A percentile compares a stretch with the other conserved stretches of the same genome.
phyloP scores from a whole-genome alignment of 2,888 invertebrate genomes.

The Aphidius colemani region DNA sequence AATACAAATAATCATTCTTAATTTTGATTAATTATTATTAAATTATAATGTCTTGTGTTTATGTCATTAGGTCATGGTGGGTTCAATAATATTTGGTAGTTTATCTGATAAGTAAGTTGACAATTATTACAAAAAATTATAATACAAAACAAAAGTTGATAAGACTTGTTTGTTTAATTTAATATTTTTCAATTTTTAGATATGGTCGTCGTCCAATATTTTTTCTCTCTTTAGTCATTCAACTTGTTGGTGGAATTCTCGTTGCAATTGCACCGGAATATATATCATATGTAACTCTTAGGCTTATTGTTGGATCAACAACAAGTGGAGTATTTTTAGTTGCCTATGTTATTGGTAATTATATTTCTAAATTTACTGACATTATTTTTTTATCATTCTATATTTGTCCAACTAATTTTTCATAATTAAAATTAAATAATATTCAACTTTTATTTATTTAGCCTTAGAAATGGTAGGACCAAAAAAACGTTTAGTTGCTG shows the following conservation, averaged over 20 bases:
- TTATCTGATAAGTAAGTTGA: constrained; percentile 66
- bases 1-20: no score
- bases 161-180: no score
- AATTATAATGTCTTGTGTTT: no score
- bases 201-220: constrained; percentile 75
- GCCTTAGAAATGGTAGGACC: constrained; percentile 76
- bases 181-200: constrained; percentile 16
- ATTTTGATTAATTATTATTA: no score
- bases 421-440: background rate
- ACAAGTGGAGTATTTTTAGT: constrained; percentile 79
- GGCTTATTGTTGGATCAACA: constrained; percentile 73
- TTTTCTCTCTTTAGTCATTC: constrained; percentile 72
- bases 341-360: constrained; percentile 76
- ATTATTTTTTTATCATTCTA: background rate
- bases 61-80: constrained; percentile 63
- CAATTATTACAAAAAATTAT: no score
- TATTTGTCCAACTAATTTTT: background rate
- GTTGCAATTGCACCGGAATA: constrained; percentile 73
- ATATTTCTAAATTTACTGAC: background rate
- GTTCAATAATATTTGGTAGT: constrained; percentile 74
- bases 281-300: constrained; percentile 68
- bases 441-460: constrained; percentile 41
- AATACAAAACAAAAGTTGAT: no score
- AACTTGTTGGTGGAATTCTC: constrained; percentile 70
- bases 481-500: constrained; percentile 70